Conservation (phyloP, 2,113 vertebrate species). For the Mandrillus leucophaeus region DNA sequence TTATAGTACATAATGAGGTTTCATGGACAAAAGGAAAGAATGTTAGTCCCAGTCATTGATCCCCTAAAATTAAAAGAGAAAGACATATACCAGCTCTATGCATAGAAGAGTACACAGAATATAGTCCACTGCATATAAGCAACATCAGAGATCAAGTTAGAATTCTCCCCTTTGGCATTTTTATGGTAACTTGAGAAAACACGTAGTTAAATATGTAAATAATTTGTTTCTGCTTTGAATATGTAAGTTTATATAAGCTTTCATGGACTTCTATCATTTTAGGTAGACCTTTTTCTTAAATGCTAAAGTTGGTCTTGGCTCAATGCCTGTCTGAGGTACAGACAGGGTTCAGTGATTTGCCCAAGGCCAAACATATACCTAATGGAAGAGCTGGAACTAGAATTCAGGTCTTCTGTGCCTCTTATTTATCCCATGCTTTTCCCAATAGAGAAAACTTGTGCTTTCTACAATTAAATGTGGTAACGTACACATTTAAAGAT, state of each 20-base stretch:
- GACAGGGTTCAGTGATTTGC: not conserved
- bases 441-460: not conserved
- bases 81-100: not conserved
- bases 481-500: not conserved
- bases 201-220: not conserved
- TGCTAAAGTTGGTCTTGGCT: not conserved
- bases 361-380: not conserved
- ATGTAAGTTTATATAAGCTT: not conserved
- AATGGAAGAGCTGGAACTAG: not conserved
- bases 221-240: conserved; percentile 18
- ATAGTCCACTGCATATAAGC: not conserved
- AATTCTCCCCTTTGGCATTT: not conserved
- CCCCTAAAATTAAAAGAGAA: not conserved
- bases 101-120: not conserved
- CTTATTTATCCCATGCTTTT: not conserved
- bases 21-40: not conserved
- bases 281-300: not conserved
- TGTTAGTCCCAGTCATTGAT: not conserved
- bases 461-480: not conserved
- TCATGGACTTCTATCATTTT: not conserved
- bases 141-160: not conserved
- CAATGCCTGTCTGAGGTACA: not conserved
- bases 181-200: conserved; percentile 14
- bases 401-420: not conserved
- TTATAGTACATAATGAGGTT: not conserved